Percentiles rank a stretch among this genome's conserved stretches.
These are phyloP conservation scores for Aphaenogaster floridana DNA, from an alignment of 1,140 invertebrate genomes.

Conservation along the genomic window DNA sequence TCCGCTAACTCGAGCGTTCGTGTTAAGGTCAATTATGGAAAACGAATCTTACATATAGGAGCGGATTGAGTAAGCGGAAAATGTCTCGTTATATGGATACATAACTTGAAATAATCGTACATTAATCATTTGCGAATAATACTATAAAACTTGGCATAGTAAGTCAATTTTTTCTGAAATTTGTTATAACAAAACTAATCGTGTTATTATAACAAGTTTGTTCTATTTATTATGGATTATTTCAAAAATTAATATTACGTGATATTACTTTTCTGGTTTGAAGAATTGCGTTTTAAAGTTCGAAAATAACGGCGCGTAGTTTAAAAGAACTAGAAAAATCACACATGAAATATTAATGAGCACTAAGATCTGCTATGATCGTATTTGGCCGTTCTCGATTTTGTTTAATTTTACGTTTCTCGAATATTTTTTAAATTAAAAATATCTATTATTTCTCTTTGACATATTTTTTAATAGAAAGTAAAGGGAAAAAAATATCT, in stretches of 20 bases:
- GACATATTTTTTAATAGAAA: slow-evolving; percentile 1
- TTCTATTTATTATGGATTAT: neutral
- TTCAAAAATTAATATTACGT: too few species aligned
- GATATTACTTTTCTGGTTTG: too few species aligned
- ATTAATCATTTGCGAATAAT: slow-evolving; percentile 5
- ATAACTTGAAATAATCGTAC: neutral
- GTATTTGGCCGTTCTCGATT: too few species aligned
- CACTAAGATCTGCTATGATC: too few species aligned
- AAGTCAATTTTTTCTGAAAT: neutral
- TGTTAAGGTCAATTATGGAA: slow-evolving; percentile 53
- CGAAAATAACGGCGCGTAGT: too few species aligned
- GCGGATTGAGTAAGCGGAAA: slow-evolving; percentile 3
- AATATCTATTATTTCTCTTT: neutral
- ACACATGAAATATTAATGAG: too few species aligned
- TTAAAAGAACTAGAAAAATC: too few species aligned
- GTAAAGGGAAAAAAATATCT: neutral
- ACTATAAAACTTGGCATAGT: neutral
- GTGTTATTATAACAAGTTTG: neutral
- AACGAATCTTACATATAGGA: slow-evolving; percentile 58
- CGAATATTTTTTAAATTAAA: neutral
- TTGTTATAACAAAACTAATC: neutral
- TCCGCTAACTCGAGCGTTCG: slow-evolving; percentile 45
- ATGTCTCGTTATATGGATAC: neutral
- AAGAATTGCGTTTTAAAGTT: too few species aligned
- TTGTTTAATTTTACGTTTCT: neutral